phyloP scores from a whole-genome alignment of 2,113 vertebrate genomes.

The Centropus unirufus region DNA sequence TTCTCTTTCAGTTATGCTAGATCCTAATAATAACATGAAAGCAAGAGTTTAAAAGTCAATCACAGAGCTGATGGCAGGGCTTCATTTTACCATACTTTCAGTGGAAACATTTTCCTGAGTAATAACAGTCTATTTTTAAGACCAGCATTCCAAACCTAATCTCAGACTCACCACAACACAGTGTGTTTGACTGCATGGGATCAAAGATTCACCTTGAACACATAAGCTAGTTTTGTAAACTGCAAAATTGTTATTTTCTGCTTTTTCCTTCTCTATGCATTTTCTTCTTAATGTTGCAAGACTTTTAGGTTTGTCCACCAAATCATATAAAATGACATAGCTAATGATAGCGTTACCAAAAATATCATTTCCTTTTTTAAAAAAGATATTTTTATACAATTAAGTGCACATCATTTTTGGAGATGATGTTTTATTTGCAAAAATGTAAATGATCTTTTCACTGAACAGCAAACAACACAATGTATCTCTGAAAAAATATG shows the following conservation, averaged over 20 bases:
- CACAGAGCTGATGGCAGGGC: neutral
- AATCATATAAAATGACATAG: neutral
- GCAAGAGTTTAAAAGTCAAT: neutral
- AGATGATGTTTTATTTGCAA: conserved; percentile 14
- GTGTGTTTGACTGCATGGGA: neutral
- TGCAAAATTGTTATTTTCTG: neutral
- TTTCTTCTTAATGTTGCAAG: neutral
- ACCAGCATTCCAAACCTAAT: neutral
- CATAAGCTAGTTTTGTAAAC: neutral
- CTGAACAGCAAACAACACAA: conserved; percentile 22
- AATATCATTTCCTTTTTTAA: conserved; percentile 2
- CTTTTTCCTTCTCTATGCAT: neutral
- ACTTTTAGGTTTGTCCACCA: neutral
- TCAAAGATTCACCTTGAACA: neutral
- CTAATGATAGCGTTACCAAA: conserved; percentile 22
- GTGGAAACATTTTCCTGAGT: neutral
- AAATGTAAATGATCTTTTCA: conserved; percentile 42
- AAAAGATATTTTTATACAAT: conserved; percentile 34
- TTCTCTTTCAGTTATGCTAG: neutral
- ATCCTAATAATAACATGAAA: neutral
- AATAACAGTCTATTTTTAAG: neutral
- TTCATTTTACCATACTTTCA: neutral
- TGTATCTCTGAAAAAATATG: conserved; percentile 41
- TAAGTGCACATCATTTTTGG: neutral
- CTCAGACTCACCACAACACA: neutral